Evolutionary conservation across 2,113 vertebrate species (phyloP).

Genomic region (Pygoscelis adeliae): DNA sequence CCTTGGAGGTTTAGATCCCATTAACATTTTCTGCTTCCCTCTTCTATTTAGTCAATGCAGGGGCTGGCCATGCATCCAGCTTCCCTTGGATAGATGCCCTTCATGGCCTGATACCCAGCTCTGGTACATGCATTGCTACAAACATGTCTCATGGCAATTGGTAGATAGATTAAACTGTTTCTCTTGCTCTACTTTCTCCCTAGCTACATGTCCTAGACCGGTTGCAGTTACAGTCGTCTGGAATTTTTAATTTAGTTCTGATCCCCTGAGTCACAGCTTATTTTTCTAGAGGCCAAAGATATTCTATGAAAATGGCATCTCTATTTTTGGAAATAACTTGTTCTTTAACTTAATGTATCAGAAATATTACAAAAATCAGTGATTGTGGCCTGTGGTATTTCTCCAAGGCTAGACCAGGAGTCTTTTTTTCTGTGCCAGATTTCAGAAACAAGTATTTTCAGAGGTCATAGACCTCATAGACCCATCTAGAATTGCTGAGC

Average conservation of each 20-base stretch:
- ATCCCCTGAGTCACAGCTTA: background rate
- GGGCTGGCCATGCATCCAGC: background rate
- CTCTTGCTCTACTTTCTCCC: background rate
- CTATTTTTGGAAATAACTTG: background rate
- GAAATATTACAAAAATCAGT: background rate
- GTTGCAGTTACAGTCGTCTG: background rate
- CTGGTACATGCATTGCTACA: background rate
- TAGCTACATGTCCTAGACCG: background rate
- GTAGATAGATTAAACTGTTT: background rate
- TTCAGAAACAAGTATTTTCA: conserved; percentile 10
- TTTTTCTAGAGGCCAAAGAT: background rate
- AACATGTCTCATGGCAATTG: background rate
- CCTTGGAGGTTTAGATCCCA: background rate
- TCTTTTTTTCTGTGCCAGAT: background rate
- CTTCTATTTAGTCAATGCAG: background rate
- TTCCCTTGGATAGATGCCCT: background rate
- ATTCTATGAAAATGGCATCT: background rate
- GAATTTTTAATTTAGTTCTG: background rate
- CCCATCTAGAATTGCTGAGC: background rate
- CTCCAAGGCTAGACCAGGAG: background rate
- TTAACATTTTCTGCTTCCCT: background rate
- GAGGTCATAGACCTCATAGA: background rate
- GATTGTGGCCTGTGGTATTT: background rate
- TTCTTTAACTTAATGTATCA: background rate
- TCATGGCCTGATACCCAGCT: background rate